Percentiles rank a stretch among this genome's conserved stretches.
phyloP scores from a whole-genome alignment of 1,140 invertebrate genomes.

The Apis laboriosa region DNA sequence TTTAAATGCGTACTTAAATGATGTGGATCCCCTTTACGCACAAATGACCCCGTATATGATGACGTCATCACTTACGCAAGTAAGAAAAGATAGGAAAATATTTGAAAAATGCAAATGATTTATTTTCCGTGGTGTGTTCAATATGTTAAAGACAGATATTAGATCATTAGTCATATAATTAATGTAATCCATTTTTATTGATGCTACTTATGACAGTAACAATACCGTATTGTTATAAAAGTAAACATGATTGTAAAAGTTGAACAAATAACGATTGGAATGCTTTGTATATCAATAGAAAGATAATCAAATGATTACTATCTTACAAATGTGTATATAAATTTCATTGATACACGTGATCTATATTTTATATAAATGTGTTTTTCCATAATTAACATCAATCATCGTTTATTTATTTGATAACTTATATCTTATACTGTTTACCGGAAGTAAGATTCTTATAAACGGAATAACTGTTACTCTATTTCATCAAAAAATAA shows the following conservation, averaged over 20 bases:
- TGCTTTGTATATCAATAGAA: not conserved
- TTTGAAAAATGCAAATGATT: slow-evolving; percentile 3
- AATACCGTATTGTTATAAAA: not conserved
- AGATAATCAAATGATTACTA: not conserved
- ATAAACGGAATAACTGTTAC: not conserved
- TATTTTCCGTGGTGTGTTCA: not conserved
- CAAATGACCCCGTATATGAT: slow-evolving; percentile 43
- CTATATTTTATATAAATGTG: not conserved
- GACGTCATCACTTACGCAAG: slow-evolving; percentile 36
- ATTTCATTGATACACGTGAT: not conserved
- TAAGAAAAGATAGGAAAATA: not conserved
- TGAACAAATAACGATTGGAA: not conserved
- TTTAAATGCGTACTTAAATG: slow-evolving; percentile 41
- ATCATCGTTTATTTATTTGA: slow-evolving; percentile 3
- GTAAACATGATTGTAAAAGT: not conserved
- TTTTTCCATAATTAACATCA: not conserved
- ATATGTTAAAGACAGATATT: not conserved
- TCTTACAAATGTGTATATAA: not conserved
- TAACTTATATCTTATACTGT: not conserved
- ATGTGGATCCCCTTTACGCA: slow-evolving; percentile 17
- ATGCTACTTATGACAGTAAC: not conserved
- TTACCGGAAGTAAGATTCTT: not conserved
- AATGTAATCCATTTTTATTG: not conserved
- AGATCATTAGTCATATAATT: not conserved
- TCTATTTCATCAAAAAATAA: not conserved